Evolutionary conservation across 1,140 invertebrate genomes (phyloP).

Genomic region (Microplitis mediator): DNA sequence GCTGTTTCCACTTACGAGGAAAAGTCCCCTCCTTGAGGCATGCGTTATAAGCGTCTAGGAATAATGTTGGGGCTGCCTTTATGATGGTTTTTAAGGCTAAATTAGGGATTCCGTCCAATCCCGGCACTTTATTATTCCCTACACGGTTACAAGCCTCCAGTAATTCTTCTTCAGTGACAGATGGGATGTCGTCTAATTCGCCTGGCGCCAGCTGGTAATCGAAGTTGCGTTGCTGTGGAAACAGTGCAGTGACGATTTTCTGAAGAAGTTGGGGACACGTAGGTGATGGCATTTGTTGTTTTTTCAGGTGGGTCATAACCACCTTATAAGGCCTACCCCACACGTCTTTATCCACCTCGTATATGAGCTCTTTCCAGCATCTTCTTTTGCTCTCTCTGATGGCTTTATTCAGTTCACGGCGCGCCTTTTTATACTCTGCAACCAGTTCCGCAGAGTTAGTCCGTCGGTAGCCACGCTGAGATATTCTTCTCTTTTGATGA

Average conservation of each 20-base stretch:
- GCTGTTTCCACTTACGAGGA: neutral
- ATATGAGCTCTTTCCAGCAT: too few species aligned
- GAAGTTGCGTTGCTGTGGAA: neutral
- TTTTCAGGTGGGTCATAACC: constrained; percentile 12
- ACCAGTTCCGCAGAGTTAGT: too few species aligned
- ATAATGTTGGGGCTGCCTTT: neutral
- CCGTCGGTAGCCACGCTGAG: too few species aligned
- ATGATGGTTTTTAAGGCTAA: neutral
- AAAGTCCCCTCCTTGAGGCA: neutral
- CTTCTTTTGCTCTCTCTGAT: too few species aligned
- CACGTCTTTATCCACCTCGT: too few species aligned
- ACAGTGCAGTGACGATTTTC: constrained; percentile 5
- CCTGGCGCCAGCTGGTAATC: neutral
- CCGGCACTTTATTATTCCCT: constrained; percentile 40
- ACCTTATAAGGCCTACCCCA: constrained; percentile 20
- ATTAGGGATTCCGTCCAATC: constrained; percentile 38
- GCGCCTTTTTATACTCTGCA: too few species aligned
- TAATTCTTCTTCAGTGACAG: constrained; percentile 27
- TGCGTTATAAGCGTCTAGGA: neutral
- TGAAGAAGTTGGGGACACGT: neutral
- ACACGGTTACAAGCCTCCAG: constrained; percentile 31
- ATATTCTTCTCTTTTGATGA: too few species aligned
- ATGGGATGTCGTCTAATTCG: neutral
- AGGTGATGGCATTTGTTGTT: neutral
- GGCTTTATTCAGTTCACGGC: too few species aligned